These are phyloP conservation scores for Machimus rusticus DNA, from an alignment of 2,888 invertebrate genomes.

Conservation along the genomic window DNA sequence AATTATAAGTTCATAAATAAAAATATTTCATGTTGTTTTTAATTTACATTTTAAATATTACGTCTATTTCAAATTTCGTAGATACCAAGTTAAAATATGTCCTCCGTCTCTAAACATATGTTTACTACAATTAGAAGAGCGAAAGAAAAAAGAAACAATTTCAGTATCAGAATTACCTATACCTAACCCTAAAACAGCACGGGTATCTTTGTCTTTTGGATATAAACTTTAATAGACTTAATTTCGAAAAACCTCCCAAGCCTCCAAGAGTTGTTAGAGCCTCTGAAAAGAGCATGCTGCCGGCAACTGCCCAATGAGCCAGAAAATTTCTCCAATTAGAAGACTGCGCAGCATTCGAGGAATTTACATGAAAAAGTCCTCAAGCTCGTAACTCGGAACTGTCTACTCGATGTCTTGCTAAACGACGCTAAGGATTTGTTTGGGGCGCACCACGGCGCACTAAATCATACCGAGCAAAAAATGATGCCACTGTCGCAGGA, in stretches of 20 bases:
- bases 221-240: not conserved
- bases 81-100: too few species aligned
- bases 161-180: too few species aligned
- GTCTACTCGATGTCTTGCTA: slow-evolving; percentile 35
- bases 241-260: not conserved
- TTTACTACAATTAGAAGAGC: too few species aligned
- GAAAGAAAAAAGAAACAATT: too few species aligned
- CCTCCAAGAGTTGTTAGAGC: not conserved
- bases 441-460: not conserved
- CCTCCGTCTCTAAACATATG: too few species aligned
- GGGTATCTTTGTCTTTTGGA: not conserved
- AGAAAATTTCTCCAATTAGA: slow-evolving; percentile 22
- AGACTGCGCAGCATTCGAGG: not conserved
- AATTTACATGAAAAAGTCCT: slow-evolving; percentile 33
- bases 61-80: too few species aligned
- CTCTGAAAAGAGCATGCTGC: not conserved
- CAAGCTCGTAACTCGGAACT: slow-evolving; percentile 12
- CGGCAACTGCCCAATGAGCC: not conserved
- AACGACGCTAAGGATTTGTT: slow-evolving; percentile 34
- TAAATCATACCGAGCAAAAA: slow-evolving; percentile 36
- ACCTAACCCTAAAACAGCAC: too few species aligned
- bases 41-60: too few species aligned
- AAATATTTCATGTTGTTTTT: too few species aligned
- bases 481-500: not conserved
- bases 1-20: too few species aligned